Percentiles rank a stretch among this genome's conserved stretches.
These are phyloP conservation scores for Caradrina kadenii DNA, from an alignment of 2,888 invertebrate genomes.

Conservation along the genomic window DNA sequence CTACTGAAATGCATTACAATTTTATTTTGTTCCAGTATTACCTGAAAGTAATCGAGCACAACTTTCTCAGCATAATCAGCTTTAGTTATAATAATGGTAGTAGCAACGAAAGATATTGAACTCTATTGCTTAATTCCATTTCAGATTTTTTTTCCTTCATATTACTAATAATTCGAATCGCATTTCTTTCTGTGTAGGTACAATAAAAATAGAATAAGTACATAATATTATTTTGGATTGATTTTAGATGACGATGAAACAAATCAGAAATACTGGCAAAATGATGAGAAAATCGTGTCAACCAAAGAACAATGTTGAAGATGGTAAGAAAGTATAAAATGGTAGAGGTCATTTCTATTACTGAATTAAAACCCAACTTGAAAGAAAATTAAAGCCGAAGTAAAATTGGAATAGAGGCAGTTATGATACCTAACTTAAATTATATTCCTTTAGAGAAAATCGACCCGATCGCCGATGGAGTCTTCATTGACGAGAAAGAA, in stretches of 20 bases:
- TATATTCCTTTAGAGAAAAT: slow-evolving; percentile 79
- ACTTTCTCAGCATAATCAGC: too few species aligned
- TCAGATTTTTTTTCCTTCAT: too few species aligned
- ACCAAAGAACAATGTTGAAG: slow-evolving; percentile 91
- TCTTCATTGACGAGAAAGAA: slow-evolving; percentile 85
- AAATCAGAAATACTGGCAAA: slow-evolving; percentile 91
- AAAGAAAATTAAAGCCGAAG: too few species aligned
- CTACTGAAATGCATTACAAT: too few species aligned
- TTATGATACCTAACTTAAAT: background rate
- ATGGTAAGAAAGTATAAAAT: slow-evolving; percentile 82
- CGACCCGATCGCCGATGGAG: slow-evolving; percentile 79
- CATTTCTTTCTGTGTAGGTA: background rate
- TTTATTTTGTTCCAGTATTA: too few species aligned
- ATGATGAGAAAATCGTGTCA: slow-evolving; percentile 92
- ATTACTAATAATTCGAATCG: background rate
- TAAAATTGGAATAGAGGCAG: too few species aligned
- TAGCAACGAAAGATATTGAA: too few species aligned
- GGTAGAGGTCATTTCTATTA: too few species aligned
- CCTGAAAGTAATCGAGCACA: too few species aligned
- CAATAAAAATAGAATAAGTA: background rate
- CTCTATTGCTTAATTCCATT: too few species aligned
- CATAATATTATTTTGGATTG: background rate
- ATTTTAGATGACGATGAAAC: slow-evolving; percentile 90
- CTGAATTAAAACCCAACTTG: too few species aligned
- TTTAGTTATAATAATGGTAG: too few species aligned